Conservation (phyloP, 2,888 invertebrate genomes). For the Opisthograptis luteolata region DNA sequence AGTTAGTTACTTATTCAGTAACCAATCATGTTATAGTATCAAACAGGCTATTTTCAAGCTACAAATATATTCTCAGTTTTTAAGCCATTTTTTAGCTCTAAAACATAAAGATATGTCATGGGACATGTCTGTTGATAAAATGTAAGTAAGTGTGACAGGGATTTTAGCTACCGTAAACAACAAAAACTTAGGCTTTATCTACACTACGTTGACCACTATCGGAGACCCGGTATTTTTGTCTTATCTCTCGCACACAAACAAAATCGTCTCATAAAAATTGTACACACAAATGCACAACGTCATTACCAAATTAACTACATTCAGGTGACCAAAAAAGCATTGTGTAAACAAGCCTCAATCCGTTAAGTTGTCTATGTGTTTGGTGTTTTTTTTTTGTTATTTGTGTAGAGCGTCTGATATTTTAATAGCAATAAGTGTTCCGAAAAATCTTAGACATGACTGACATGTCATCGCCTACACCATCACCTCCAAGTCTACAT, state of each 20-base stretch:
- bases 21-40: too few relatives aligned
- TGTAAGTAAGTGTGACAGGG: conserved; percentile 63
- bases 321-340: conserved; percentile 80
- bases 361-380: conserved; percentile 65
- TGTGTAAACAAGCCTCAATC: conserved; percentile 77
- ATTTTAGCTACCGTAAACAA: conserved; percentile 78
- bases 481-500: conserved; percentile 63
- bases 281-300: conserved; percentile 72
- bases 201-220: conserved; percentile 71
- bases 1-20: too few relatives aligned
- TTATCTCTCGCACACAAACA: conserved; percentile 75
- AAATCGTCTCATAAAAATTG: conserved; percentile 57
- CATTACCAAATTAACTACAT: conserved; percentile 81
- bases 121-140: conserved; percentile 7
- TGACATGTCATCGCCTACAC: conserved; percentile 62
- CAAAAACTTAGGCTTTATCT: conserved; percentile 66
- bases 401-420: conserved; percentile 33
- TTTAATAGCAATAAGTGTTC: conserved; percentile 15
- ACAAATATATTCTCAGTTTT: too few relatives aligned
- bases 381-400: conserved; percentile 46
- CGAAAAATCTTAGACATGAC: conserved; percentile 13
- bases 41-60: too few relatives aligned
- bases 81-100: neutral
- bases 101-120: neutral
- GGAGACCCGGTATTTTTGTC: conserved; percentile 72